These are phyloP conservation scores for Cheilosia urbana DNA, from an alignment of 2,888 invertebrate species.

Conservation along the genomic window DNA sequence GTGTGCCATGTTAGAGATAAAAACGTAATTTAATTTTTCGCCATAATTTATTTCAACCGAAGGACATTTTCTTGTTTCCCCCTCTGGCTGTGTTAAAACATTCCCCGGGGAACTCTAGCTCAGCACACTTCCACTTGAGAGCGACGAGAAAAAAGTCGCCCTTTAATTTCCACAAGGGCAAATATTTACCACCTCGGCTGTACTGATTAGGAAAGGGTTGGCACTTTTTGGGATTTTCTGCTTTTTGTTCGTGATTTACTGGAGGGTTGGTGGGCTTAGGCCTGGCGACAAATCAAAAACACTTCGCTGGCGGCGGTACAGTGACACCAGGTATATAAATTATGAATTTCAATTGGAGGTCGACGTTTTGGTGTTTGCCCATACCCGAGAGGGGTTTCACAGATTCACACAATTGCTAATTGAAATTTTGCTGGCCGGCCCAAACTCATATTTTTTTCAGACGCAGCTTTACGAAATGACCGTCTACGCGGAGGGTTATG, in stretches of 20 bases:
- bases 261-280: conserved; percentile 18
- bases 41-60: conserved; percentile 72
- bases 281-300: conserved; percentile 58
- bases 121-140: neutral
- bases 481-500: neutral
- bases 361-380: conserved; percentile 11
- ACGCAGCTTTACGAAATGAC: conserved; percentile 4
- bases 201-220: conserved; percentile 41
- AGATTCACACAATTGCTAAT: conserved; percentile 52
- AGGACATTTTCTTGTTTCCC: conserved; percentile 47
- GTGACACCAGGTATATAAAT: conserved; percentile 66
- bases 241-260: conserved; percentile 49
- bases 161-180: conserved; percentile 71
- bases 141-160: conserved; percentile 2
- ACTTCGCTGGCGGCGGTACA: conserved; percentile 29
- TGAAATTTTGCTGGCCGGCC: conserved; percentile 36
- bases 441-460: conserved; percentile 10
- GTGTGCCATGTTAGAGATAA: conserved; percentile 70
- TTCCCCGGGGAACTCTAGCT: conserved; percentile 33
- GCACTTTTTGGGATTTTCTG: conserved; percentile 22
- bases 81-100: conserved; percentile 26
- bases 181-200: conserved; percentile 59
- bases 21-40: conserved; percentile 74
- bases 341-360: conserved; percentile 40
- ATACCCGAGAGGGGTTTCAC: conserved; percentile 20